Evolutionary conservation across 1,140 invertebrate genomes (phyloP), one percentile per base, ranked within the genome.

Genomic region (Drosophila kanapiae): DNA sequence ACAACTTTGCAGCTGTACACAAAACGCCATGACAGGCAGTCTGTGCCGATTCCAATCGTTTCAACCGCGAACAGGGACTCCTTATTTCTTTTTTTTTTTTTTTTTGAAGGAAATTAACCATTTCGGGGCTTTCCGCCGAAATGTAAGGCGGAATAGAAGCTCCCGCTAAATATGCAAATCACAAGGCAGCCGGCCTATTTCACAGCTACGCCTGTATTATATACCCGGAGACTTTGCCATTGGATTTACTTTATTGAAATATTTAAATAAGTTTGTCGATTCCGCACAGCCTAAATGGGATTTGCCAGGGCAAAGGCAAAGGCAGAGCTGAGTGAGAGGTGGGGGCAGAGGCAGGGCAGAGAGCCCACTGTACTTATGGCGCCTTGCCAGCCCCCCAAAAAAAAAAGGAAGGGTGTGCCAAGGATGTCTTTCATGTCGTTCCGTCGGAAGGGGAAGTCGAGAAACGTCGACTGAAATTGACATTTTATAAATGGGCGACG

Each of bases 211-310:
- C 65, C 64, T 14, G n/a, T 35, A n/a, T 57, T 63, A 62, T 72
- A 40, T 81, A 59, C 54, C 40, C 38, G 11, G 58, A 16, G 64
- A 60, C 53, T 71, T 59, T 61, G 70, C 63, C 74, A 64, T 85
- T 78, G 88, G 88, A 91, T 91, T 91, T 91, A 80, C 85, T 91
- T 91, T 91, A 91, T 91, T 91, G 88, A 91, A 91, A 91, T 91
- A 91, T 91, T 91, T 82, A 91, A 91, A 91, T 91, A 88, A 91
- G 88, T 90, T 91, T 91, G 88, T 83, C 88, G 91, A 91, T 91
- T 81, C 75, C 75, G 87, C 77, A 86, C 77, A 80, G 88, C 88
- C 88, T 91, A 91, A 91, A 88, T 91, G 90, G 86, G 84, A 88
- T 91, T 91, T 85, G 62, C 67, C 58, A 48, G 60, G 59, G 45